A percentile compares a stretch with the other conserved stretches of the same genome.
Conservation (phyloP, 2,888 invertebrate species). For the Drosophila prolongata region DNA sequence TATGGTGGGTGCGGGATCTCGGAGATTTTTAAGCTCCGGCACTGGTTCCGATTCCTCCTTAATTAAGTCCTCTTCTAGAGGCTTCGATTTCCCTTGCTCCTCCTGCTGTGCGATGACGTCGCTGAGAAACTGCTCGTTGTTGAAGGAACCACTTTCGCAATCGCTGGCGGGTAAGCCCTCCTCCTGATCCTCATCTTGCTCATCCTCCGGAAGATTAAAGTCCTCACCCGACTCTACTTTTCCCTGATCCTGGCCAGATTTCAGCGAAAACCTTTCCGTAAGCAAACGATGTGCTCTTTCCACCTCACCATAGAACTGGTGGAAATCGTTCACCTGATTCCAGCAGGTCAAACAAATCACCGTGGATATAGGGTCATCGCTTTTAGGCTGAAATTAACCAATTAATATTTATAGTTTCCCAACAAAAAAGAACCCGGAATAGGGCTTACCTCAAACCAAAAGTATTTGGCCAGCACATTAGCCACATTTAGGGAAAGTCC, state of each 20-base stretch:
- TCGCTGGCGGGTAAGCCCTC: conserved; percentile 4
- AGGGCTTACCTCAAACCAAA: conserved; percentile 82
- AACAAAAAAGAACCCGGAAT: neutral
- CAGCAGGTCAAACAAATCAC: conserved; percentile 81
- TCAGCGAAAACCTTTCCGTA: conserved; percentile 76
- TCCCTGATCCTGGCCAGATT: conserved; percentile 21
- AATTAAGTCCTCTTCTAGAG: neutral
- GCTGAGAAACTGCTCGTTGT: conserved; percentile 63
- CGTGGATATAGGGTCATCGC: conserved; percentile 80
- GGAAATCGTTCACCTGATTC: conserved; percentile 74
- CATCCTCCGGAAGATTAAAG: neutral
- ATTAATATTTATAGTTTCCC: neutral
- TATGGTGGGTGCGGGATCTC: neutral
- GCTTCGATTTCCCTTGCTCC: neutral
- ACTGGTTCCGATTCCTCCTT: neutral
- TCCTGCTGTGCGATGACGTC: conserved; percentile 46
- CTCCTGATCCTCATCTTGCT: conserved; percentile 1
- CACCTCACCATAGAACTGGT: conserved; percentile 76
- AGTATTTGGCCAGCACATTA: conserved; percentile 78
- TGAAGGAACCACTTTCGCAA: conserved; percentile 49
- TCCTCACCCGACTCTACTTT: conserved; percentile 4
- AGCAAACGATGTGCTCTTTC: conserved; percentile 80
- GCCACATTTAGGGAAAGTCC: conserved; percentile 78
- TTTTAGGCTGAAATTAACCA: conserved; percentile 56
- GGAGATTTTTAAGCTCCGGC: neutral